Evolutionary conservation across 2,113 vertebrate genomes (phyloP).

Genomic region (Sinosuthora webbiana): DNA sequence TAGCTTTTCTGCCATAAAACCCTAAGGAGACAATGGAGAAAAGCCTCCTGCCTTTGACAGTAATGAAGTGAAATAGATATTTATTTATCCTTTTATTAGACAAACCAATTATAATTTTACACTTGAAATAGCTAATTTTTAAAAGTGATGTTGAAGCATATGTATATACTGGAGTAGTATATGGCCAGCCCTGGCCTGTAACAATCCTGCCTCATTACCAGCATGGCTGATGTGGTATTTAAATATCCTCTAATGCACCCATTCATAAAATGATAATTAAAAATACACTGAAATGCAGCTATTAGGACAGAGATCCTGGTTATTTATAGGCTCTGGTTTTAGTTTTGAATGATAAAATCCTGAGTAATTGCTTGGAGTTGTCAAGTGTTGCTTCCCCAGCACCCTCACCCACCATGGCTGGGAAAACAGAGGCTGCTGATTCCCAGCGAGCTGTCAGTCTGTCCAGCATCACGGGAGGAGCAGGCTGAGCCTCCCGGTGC

Average conservation of each 20-base stretch:
- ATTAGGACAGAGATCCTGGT: constrained; percentile 38
- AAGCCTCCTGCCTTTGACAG: constrained; percentile 69
- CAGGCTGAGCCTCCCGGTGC: neutral
- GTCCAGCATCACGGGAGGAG: accelerated
- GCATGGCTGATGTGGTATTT: constrained; percentile 27
- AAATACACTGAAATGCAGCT: constrained; percentile 51
- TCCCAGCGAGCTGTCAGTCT: neutral
- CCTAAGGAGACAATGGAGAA: constrained; percentile 59
- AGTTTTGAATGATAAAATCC: constrained; percentile 31
- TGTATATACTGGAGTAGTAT: constrained; percentile 23
- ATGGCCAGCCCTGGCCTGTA: constrained; percentile 38
- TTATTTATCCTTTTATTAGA: constrained; percentile 78
- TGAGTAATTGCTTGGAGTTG: neutral
- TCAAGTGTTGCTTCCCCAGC: neutral
- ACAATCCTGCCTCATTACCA: constrained; percentile 60
- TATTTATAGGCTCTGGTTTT: constrained; percentile 31
- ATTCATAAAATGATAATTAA: constrained; percentile 68
- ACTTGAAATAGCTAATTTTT: constrained; percentile 68
- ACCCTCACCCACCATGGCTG: neutral
- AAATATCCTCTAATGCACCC: constrained; percentile 67
- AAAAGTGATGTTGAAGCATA: constrained; percentile 42
- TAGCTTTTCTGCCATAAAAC: constrained; percentile 71
- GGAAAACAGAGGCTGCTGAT: constrained; percentile 21
- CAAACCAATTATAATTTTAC: constrained; percentile 74
- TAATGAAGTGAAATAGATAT: constrained; percentile 79